Evolutionary conservation across 2,888 invertebrate species (phyloP).

Genomic region (Sphaerophoria rueppellii): DNA sequence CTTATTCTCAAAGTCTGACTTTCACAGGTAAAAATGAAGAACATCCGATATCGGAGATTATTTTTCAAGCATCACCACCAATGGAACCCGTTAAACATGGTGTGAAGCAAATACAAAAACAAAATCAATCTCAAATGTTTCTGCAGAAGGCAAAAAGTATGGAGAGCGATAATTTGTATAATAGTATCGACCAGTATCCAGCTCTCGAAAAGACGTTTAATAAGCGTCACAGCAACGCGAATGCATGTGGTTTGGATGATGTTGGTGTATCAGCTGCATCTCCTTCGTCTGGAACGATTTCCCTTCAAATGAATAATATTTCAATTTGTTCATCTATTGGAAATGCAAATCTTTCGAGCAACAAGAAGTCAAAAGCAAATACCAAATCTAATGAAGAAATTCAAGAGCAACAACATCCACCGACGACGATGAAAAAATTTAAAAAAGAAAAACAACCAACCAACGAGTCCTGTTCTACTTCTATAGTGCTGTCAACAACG

Average conservation of each 20-base stretch:
- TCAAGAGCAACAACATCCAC: slow-evolving; percentile 41
- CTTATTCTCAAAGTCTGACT: slow-evolving; percentile 78
- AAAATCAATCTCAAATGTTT: slow-evolving; percentile 74
- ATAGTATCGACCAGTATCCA: slow-evolving; percentile 82
- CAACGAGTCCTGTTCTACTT: slow-evolving; percentile 31
- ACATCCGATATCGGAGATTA: background rate
- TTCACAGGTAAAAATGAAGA: slow-evolving; percentile 64
- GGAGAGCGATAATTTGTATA: slow-evolving; percentile 79
- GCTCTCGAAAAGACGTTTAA: slow-evolving; percentile 82
- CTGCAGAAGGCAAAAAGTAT: slow-evolving; percentile 82
- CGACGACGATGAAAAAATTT: slow-evolving; percentile 54
- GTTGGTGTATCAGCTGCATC: slow-evolving; percentile 25
- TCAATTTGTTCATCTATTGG: slow-evolving; percentile 38
- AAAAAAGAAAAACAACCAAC: slow-evolving; percentile 57
- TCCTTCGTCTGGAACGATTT: slow-evolving; percentile 38
- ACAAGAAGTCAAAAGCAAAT: slow-evolving; percentile 67
- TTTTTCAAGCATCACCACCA: slow-evolving; percentile 25
- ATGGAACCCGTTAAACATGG: slow-evolving; percentile 30
- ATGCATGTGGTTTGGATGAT: slow-evolving; percentile 74
- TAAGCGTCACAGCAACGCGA: slow-evolving; percentile 79
- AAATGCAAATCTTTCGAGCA: slow-evolving; percentile 36
- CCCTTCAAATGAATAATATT: slow-evolving; percentile 51
- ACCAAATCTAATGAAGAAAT: slow-evolving; percentile 65
- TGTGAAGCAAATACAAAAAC: slow-evolving; percentile 56
- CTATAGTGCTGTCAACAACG: background rate